Percentiles rank a stretch among this genome's conserved stretches.
Evolutionary conservation across 92 coral and sea anemone genomes (phyloP).

Genomic region (Porites divaricata): DNA sequence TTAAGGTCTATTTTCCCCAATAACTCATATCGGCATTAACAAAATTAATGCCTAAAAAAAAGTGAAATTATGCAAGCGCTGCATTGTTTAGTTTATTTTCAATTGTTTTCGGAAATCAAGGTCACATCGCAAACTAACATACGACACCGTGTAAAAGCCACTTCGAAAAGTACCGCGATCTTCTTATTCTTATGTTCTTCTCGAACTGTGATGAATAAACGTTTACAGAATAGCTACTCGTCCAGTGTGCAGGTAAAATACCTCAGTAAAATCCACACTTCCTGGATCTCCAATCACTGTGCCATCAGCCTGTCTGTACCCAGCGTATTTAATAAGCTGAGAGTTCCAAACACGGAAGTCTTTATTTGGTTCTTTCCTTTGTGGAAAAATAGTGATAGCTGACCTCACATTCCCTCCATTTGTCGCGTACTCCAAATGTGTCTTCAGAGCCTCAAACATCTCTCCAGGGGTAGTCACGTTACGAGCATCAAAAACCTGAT

Average conservation of each 20-base stretch:
- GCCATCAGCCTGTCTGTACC: conserved; percentile 71
- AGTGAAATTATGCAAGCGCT: no score
- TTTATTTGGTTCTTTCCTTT: conserved; percentile 55
- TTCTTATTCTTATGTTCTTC: no score
- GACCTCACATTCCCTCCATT: conserved; percentile 70
- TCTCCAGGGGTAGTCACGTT: conserved; percentile 50
- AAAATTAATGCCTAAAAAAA: no score
- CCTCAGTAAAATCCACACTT: conserved; percentile 71
- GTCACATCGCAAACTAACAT: no score
- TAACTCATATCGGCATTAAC: no score
- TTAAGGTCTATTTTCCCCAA: no score
- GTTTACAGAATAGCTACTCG: background rate
- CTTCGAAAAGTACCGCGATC: no score
- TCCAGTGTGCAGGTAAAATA: background rate
- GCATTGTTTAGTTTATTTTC: no score
- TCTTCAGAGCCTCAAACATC: conserved; percentile 66
- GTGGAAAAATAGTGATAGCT: conserved; percentile 70
- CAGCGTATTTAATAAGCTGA: conserved; percentile 68
- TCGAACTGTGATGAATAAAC: no score
- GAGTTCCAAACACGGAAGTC: conserved; percentile 79
- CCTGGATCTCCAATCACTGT: conserved; percentile 78
- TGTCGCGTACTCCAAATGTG: conserved; percentile 59
- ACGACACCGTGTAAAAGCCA: no score
- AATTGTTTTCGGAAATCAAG: no score
- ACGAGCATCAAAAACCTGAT: conserved; percentile 67